Evolutionary conservation across 1,140 invertebrate species (phyloP).

Genomic region (Lucilia sericata): DNA sequence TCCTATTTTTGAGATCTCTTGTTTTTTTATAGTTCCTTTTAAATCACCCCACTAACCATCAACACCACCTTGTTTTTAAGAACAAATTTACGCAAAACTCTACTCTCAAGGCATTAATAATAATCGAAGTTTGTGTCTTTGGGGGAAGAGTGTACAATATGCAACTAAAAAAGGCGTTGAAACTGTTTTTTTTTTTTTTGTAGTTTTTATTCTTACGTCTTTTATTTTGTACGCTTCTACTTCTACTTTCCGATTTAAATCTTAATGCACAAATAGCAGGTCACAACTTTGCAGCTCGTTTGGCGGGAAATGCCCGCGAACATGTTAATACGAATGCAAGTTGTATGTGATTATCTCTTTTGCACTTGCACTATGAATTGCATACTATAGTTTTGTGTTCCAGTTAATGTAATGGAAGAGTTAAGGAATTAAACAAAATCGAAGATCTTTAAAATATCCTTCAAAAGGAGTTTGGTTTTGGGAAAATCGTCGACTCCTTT

Average conservation of each 20-base stretch:
- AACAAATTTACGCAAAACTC: conserved; percentile 3
- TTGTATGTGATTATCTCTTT: conserved; percentile 24
- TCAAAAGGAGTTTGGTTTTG: too few species aligned
- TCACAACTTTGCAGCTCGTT: conserved; percentile 48
- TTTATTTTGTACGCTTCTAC: too few species aligned
- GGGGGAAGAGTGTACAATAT: neutral
- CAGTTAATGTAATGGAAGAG: neutral
- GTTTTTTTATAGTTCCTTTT: neutral
- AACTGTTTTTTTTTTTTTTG: neutral
- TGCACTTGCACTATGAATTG: neutral
- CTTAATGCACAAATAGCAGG: conserved; percentile 47
- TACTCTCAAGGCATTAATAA: conserved; percentile 26
- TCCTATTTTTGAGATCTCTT: neutral
- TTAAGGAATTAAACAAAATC: neutral
- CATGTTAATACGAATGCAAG: conserved; percentile 33
- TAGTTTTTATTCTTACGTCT: too few species aligned
- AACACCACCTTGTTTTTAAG: neutral
- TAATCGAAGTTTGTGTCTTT: conserved; percentile 38
- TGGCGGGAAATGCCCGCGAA: conserved; percentile 43
- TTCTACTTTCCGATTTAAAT: conserved; percentile 33
- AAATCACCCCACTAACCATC: neutral
- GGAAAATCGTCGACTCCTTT: too few species aligned
- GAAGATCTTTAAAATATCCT: neutral
- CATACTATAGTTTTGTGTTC: neutral
- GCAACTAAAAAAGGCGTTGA: conserved; percentile 18